A percentile compares a stretch with the other conserved stretches of the same genome.
Conservation (phyloP, 2,797 vertebrate species). For the Coregonus sp. region DNA sequence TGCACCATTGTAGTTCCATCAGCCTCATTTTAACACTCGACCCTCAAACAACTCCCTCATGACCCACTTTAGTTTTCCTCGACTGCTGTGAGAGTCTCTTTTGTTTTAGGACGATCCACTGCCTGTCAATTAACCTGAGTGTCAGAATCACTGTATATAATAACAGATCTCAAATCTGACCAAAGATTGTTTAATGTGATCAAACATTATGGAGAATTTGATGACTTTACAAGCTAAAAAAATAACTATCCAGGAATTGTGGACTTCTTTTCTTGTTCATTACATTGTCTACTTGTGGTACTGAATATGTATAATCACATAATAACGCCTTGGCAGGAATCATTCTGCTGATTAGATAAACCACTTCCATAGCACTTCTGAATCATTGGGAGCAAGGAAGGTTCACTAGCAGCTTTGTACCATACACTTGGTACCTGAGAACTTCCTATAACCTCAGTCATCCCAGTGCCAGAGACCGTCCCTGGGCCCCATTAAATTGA, state of each 20-base stretch:
- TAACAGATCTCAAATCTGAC: neutral
- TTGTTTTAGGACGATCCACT: neutral
- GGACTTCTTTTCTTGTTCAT: neutral
- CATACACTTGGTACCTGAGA: conserved; percentile 26
- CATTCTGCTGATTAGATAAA: conserved; percentile 25
- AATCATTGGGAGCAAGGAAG: conserved; percentile 37
- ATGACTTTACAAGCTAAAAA: neutral
- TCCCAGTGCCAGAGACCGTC: conserved; percentile 19
- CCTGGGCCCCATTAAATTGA: conserved; percentile 27
- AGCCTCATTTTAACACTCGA: conserved; percentile 23
- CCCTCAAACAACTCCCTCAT: conserved; percentile 37
- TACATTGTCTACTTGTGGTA: conserved; percentile 3
- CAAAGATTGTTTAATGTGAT: neutral
- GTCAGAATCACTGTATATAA: conserved; percentile 18
- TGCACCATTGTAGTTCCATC: conserved; percentile 21
- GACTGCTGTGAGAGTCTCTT: neutral
- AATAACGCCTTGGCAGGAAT: conserved; percentile 13
- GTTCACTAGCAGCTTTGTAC: conserved; percentile 30
- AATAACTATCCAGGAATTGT: neutral
- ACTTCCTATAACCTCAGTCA: conserved; percentile 37
- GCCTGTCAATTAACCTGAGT: conserved; percentile 34
- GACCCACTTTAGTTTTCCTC: conserved; percentile 38
- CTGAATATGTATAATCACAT: neutral
- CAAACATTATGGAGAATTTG: neutral
- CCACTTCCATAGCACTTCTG: conserved; percentile 20